Conservation (phyloP, 2,888 invertebrate genomes). For the Nycteola revayana region DNA sequence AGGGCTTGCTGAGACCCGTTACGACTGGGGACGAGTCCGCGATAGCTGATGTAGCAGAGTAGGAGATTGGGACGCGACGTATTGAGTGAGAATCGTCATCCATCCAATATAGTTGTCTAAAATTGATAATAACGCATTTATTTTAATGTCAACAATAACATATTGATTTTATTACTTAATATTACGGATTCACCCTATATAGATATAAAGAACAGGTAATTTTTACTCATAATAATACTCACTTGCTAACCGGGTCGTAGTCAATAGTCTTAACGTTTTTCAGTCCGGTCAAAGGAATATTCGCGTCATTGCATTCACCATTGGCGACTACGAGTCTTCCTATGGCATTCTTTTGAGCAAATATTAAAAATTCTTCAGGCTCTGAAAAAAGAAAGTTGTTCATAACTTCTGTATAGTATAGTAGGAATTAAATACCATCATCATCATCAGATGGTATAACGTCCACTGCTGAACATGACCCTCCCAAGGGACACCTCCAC, state of each 20-base stretch:
- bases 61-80: conserved; percentile 81
- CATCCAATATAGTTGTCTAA: conserved; percentile 84
- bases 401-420: too few relatives aligned
- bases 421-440: too few relatives aligned
- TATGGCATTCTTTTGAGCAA: conserved; percentile 91
- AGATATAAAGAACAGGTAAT: too few relatives aligned
- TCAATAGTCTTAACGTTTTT: conserved; percentile 92
- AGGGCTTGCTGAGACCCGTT: conserved; percentile 84
- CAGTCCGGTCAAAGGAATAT: conserved; percentile 89
- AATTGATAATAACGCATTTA: neutral
- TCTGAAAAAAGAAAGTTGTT: too few relatives aligned
- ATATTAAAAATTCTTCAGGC: conserved; percentile 92
- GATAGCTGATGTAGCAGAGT: conserved; percentile 56
- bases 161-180: too few relatives aligned
- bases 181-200: too few relatives aligned
- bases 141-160: neutral
- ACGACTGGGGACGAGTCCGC: conserved; percentile 76
- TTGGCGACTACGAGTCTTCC: conserved; percentile 90
- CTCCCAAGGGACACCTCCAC: too few relatives aligned
- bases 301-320: conserved; percentile 91
- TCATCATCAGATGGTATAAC: too few relatives aligned
- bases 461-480: too few relatives aligned
- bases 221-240: conserved; percentile 29
- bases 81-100: conserved; percentile 90
- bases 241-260: conserved; percentile 88